These are phyloP conservation scores for Poecilus cupreus DNA, from an alignment of 2,888 invertebrate genomes.

Conservation along the genomic window DNA sequence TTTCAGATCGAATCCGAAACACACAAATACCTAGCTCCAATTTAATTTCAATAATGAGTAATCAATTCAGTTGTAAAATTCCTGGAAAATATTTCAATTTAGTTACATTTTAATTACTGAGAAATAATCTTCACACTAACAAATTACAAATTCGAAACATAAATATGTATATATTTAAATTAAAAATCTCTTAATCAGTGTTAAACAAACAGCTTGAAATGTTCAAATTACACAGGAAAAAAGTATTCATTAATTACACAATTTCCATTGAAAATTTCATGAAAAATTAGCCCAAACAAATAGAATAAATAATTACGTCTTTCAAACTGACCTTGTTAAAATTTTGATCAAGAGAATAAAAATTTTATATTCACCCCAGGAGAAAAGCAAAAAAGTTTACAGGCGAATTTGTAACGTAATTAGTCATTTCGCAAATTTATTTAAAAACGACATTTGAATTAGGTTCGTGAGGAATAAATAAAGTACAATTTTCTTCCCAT, in stretches of 20 bases:
- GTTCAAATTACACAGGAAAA: neutral
- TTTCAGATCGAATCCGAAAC: too few species aligned
- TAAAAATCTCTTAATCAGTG: conserved; percentile 24
- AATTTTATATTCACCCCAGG: neutral
- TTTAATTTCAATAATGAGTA: too few species aligned
- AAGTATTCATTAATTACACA: conserved; percentile 14
- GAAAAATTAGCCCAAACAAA: neutral
- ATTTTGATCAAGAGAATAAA: neutral
- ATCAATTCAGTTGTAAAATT: neutral
- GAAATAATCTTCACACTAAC: neutral
- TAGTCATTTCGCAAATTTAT: neutral
- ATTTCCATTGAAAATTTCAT: conserved; percentile 17
- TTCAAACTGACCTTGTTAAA: neutral
- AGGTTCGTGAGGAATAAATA: too few species aligned
- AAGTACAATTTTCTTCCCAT: too few species aligned
- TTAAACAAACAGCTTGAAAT: neutral
- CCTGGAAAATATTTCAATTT: neutral
- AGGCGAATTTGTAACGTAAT: neutral
- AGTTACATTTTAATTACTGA: neutral
- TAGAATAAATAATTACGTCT: conserved; percentile 14
- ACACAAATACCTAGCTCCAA: too few species aligned
- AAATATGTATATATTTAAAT: conserved; percentile 11
- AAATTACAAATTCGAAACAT: neutral
- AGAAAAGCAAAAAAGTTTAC: neutral
- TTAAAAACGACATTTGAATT: too few species aligned